A percentile compares a stretch with the other conserved stretches of the same genome.
These are phyloP conservation scores for Laspeyria flexula DNA, from an alignment of 2,888 invertebrate genomes.

Conservation along the genomic window DNA sequence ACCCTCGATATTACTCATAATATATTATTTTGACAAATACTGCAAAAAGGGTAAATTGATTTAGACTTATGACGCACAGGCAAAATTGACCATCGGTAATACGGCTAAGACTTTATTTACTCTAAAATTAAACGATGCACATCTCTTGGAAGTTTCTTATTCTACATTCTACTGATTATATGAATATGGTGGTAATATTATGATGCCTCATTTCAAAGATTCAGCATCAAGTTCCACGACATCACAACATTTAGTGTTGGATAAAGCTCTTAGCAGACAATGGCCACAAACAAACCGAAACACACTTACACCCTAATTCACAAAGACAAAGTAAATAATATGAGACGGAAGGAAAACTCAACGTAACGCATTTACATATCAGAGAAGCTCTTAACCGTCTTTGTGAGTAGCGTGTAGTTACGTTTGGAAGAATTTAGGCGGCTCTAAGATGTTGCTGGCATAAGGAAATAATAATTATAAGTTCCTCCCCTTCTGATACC, in stretches of 20 bases:
- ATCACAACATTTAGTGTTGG: background rate
- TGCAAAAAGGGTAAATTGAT: background rate
- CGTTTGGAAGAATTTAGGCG: slow-evolving; percentile 25
- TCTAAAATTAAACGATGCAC: too few species aligned
- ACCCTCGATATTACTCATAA: background rate
- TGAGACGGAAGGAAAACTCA: slow-evolving; percentile 13
- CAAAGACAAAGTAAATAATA: slow-evolving; percentile 20
- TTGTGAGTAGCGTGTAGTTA: slow-evolving; percentile 20
- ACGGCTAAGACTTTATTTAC: too few species aligned
- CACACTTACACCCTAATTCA: slow-evolving; percentile 10
- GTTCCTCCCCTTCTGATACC: too few species aligned
- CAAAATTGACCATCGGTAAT: too few species aligned
- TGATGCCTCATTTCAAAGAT: too few species aligned
- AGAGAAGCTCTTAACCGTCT: slow-evolving; percentile 36
- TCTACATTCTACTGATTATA: too few species aligned
- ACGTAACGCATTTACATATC: slow-evolving; percentile 28
- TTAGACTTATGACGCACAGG: too few species aligned
- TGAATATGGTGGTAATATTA: too few species aligned
- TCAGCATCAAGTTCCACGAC: too few species aligned
- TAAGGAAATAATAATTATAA: background rate
- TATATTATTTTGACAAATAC: background rate
- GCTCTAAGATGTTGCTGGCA: slow-evolving; percentile 30
- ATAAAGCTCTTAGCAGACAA: slow-evolving; percentile 7
- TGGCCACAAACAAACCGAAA: slow-evolving; percentile 10
- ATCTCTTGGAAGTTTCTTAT: too few species aligned